A percentile compares a stretch with the other conserved stretches of the same genome.
Conservation (phyloP, 30 jellyfish, hydroid and myxozoan species). For the Sanderia malayensis region DNA sequence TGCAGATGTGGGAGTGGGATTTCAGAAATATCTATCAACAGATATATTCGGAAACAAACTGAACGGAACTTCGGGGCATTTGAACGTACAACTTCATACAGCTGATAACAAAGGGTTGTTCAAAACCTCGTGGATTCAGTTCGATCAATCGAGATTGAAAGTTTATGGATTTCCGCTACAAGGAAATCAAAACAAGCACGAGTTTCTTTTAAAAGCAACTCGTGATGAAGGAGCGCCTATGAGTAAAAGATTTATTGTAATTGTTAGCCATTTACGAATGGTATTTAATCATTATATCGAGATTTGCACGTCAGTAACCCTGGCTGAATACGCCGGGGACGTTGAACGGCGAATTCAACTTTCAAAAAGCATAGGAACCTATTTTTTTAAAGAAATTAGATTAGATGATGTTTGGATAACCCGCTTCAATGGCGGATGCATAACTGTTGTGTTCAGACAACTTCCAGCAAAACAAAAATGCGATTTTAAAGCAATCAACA, state of each 20-base stretch:
- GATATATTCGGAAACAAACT: conserved; percentile 37
- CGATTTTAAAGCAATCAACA: conserved; percentile 46
- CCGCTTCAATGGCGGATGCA: conserved; percentile 53
- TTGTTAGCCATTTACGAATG: conserved; percentile 34
- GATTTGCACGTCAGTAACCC: conserved; percentile 63
- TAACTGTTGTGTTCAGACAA: conserved; percentile 51
- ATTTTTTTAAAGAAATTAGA: conserved; percentile 41
- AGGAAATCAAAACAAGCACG: conserved; percentile 65
- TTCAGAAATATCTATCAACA: conserved; percentile 41
- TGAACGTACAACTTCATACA: conserved; percentile 53
- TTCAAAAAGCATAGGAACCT: conserved; percentile 49
- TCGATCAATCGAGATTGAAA: conserved; percentile 50
- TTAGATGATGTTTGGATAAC: conserved; percentile 55
- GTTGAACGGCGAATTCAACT: conserved; percentile 67
- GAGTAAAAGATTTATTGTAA: conserved; percentile 16
- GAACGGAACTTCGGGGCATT: conserved; percentile 40
- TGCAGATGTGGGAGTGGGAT: conserved; percentile 60
- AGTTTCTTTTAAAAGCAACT: conserved; percentile 63
- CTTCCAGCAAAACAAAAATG: conserved; percentile 63
- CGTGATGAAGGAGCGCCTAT: conserved; percentile 38
- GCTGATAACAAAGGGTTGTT: conserved; percentile 49
- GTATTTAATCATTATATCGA: conserved; percentile 53
- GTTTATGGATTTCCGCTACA: conserved; percentile 79
- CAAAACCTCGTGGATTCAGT: conserved; percentile 75
- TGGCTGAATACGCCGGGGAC: conserved; percentile 50